A percentile compares a stretch with the other conserved stretches of the same genome.
These are phyloP conservation scores for Leiothrix lutea DNA, from an alignment of 2,113 vertebrate species.

Conservation along the genomic window DNA sequence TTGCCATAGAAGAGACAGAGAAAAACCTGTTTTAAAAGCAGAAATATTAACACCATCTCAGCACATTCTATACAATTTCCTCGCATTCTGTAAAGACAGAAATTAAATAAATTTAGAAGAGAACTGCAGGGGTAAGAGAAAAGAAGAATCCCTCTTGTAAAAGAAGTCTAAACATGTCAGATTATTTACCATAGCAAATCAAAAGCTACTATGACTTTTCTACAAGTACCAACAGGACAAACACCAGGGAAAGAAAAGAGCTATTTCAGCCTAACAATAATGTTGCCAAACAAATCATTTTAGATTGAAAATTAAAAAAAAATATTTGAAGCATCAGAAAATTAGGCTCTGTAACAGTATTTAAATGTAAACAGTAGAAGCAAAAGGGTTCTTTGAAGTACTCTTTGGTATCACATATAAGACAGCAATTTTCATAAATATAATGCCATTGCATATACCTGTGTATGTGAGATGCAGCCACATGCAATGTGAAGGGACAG, in stretches of 20 bases:
- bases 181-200: background rate
- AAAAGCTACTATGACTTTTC: background rate
- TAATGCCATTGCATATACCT: background rate
- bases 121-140: background rate
- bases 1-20: background rate
- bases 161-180: background rate
- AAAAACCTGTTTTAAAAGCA: background rate
- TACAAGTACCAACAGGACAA: background rate
- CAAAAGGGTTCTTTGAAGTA: background rate
- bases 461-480: background rate
- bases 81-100: background rate
- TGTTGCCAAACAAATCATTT: background rate
- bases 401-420: background rate
- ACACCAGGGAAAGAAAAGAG: background rate
- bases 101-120: background rate
- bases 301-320: background rate
- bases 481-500: background rate
- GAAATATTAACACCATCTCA: background rate
- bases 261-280: background rate
- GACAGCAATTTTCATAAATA: background rate
- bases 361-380: background rate
- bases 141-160: background rate
- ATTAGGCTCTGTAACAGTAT: background rate
- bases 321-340: background rate
- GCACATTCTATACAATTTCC: background rate